phyloP scores from a whole-genome alignment of 2,888 invertebrate species.

The Allolobophora icterica region DNA sequence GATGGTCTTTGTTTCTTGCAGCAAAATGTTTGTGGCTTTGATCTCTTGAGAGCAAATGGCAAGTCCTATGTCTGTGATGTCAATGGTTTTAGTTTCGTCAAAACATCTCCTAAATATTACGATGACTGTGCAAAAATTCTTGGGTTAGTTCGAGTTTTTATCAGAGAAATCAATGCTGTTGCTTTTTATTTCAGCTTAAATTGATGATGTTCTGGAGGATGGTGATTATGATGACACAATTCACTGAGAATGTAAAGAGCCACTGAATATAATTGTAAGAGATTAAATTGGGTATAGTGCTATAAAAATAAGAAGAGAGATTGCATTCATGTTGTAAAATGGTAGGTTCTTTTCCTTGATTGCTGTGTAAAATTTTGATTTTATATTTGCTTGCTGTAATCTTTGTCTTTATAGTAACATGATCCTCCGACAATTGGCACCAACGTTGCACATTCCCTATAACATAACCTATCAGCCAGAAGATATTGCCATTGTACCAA shows the following conservation, averaged over 20 bases:
- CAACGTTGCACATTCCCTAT: constrained; percentile 85
- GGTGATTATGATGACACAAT: neutral
- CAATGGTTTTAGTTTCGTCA: constrained; percentile 99
- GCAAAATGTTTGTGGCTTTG: constrained; percentile 99
- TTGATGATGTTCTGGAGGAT: neutral
- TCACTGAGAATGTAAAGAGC: neutral
- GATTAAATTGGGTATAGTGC: no score
- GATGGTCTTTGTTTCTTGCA: constrained; percentile 52
- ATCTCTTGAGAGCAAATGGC: constrained; percentile 93
- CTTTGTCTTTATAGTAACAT: constrained; percentile 73
- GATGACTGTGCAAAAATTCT: constrained; percentile 97
- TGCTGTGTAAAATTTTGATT: neutral
- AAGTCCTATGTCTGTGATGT: constrained; percentile 99
- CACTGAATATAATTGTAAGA: neutral
- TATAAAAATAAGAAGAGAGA: no score
- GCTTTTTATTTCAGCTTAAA: neutral
- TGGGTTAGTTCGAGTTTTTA: constrained; percentile 55
- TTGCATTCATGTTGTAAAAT: no score
- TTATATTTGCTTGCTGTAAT: neutral
- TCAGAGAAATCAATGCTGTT: neutral
- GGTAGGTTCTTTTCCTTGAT: no score
- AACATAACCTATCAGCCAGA: constrained; percentile 86
- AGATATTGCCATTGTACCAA: constrained; percentile 97
- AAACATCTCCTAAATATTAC: constrained; percentile 99
- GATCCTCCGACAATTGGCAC: constrained; percentile 92